phyloP scores from a whole-genome alignment of 2,888 invertebrate genomes.

The Pristionchus maxplancki region DNA sequence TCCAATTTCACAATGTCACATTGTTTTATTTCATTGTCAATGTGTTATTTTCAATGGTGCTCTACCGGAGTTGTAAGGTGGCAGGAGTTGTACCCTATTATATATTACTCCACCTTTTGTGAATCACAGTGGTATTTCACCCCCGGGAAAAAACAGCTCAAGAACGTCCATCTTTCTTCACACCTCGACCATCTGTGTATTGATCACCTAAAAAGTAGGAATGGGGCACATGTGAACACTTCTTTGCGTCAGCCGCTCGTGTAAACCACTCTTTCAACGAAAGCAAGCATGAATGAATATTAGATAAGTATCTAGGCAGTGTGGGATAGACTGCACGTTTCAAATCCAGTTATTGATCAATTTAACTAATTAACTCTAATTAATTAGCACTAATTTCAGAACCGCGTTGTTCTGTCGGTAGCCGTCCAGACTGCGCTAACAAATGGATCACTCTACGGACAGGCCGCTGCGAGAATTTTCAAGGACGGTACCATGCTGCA shows the following conservation, averaged over 20 bases:
- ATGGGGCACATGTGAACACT: neutral
- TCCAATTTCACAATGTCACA: too few relatives aligned
- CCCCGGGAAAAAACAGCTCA: neutral
- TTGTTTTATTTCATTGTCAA: too few relatives aligned
- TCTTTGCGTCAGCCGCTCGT: neutral
- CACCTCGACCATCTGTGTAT: neutral
- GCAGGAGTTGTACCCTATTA: too few relatives aligned
- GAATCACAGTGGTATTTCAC: too few relatives aligned
- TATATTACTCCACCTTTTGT: too few relatives aligned
- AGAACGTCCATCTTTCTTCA: too few relatives aligned
- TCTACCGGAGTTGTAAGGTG: too few relatives aligned
- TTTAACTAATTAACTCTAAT: neutral
- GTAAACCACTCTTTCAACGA: neutral
- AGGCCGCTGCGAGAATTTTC: conserved; percentile 79
- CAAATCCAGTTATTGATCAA: too few relatives aligned
- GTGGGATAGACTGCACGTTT: neutral
- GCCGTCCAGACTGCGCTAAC: conserved; percentile 68
- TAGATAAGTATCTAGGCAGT: too few relatives aligned
- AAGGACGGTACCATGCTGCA: conserved; percentile 70
- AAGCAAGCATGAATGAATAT: too few relatives aligned
- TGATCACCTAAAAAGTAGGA: neutral
- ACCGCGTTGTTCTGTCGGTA: conserved; percentile 63
- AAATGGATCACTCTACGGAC: conserved; percentile 79
- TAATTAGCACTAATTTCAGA: conserved; percentile 54
- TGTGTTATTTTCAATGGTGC: too few relatives aligned